Conservation (phyloP, 2,113 vertebrate genomes). For the Coturnix japonica region DNA sequence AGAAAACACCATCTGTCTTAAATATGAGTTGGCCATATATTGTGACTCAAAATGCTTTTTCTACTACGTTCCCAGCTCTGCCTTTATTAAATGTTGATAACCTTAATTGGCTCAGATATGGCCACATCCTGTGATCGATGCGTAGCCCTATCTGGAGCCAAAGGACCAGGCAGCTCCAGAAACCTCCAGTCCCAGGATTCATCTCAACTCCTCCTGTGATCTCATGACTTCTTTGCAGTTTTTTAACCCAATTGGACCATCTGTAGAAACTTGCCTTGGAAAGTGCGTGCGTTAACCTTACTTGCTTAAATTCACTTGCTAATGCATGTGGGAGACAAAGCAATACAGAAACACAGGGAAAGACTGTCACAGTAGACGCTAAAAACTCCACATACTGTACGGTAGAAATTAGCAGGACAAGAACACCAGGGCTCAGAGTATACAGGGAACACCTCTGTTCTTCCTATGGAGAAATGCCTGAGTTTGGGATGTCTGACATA, state of each 20-base stretch:
- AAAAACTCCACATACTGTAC: background rate
- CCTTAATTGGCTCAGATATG: background rate
- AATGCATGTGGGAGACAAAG: fast-evolving
- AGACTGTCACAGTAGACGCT: background rate
- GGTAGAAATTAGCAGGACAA: background rate
- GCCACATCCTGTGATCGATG: background rate
- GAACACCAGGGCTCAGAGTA: background rate
- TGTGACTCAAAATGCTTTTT: conserved; percentile 28
- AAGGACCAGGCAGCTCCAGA: background rate
- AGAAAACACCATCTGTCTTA: conserved; percentile 63
- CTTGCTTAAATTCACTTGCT: background rate
- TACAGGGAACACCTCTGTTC: background rate
- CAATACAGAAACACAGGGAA: fast-evolving
- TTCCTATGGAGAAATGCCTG: background rate
- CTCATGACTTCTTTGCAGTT: background rate
- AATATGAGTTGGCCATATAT: conserved; percentile 12
- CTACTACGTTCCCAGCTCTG: background rate
- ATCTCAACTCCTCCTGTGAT: fast-evolving
- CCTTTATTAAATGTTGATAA: background rate
- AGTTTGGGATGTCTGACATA: background rate
- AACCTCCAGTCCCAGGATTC: background rate
- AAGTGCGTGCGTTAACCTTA: background rate
- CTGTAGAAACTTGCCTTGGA: background rate
- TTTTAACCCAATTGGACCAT: background rate
- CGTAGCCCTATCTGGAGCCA: background rate